Evolutionary conservation across 2,888 invertebrate species (phyloP).

Genomic region (Heteropelma amictum): DNA sequence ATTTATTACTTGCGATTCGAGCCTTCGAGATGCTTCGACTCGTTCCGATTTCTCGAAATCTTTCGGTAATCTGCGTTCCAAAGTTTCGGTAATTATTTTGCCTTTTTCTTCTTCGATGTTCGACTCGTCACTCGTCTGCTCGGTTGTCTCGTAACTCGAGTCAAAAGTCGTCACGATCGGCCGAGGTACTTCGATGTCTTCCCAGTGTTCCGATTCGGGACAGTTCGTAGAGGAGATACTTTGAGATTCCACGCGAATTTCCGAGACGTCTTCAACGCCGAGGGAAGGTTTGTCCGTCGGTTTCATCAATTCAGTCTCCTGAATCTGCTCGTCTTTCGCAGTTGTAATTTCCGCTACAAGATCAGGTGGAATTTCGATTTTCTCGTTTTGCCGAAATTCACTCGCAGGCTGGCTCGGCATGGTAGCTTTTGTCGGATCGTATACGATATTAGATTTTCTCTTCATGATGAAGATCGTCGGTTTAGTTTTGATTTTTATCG

Average conservation of each 20-base stretch:
- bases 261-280: constrained; percentile 11
- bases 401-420: not conserved
- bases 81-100: constrained; percentile 48
- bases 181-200: constrained; percentile 28
- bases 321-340: not conserved
- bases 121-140: constrained; percentile 19
- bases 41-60: constrained; percentile 6
- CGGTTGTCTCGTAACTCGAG: constrained; percentile 33
- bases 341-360: not conserved
- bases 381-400: not conserved
- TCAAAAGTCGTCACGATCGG: constrained; percentile 25
- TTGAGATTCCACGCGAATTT: constrained; percentile 13
- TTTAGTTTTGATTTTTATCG: constrained; percentile 89
- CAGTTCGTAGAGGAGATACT: not conserved
- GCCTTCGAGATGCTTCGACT: not conserved
- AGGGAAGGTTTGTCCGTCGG: not conserved
- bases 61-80: constrained; percentile 40
- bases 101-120: constrained; percentile 5
- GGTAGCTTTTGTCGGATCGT: constrained; percentile 75
- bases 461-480: constrained; percentile 90
- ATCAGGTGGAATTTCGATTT: not conserved
- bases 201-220: constrained; percentile 5
- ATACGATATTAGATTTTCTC: constrained; percentile 81
- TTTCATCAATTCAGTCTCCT: constrained; percentile 6
- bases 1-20: not conserved